Conservation (phyloP, 1,140 invertebrate genomes). For the Listronotus oregonensis region DNA sequence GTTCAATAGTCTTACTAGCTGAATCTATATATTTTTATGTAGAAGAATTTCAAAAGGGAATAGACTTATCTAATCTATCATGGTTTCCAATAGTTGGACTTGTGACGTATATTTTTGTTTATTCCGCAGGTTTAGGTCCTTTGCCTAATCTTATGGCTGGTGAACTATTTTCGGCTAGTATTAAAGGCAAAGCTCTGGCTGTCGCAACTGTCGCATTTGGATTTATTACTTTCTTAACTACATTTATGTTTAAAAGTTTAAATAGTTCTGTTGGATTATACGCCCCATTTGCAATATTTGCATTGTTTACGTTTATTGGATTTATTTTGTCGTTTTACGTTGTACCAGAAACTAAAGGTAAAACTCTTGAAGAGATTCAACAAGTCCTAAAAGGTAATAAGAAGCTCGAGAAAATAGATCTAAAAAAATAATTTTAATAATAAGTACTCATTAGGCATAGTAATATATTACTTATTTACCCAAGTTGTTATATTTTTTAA, state of each 20-base stretch:
- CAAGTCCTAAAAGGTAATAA: background rate
- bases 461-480: too few species aligned
- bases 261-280: slow-evolving; percentile 11
- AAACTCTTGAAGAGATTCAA: slow-evolving; percentile 4
- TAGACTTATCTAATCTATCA: slow-evolving; percentile 44
- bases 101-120: slow-evolving; percentile 40
- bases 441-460: too few species aligned
- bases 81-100: slow-evolving; percentile 45
- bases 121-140: slow-evolving; percentile 25
- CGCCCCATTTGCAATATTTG: slow-evolving; percentile 20
- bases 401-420: too few species aligned
- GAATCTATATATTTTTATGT: slow-evolving; percentile 58
- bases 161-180: slow-evolving; percentile 25
- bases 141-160: slow-evolving; percentile 11
- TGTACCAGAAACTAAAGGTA: slow-evolving; percentile 7
- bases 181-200: slow-evolving; percentile 22
- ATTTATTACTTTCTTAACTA: background rate
- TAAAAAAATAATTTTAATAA: too few species aligned
- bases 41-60: slow-evolving; percentile 24
- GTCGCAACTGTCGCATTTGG: background rate
- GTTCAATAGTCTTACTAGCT: slow-evolving; percentile 45
- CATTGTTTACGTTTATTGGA: background rate
- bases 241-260: slow-evolving; percentile 9
- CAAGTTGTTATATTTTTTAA: too few species aligned
- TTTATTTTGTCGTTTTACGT: slow-evolving; percentile 2